Evolutionary conservation across 2,113 vertebrate species (phyloP), one percentile per base, ranked within the genome.

Genomic region (Pardalotus punctatus): DNA sequence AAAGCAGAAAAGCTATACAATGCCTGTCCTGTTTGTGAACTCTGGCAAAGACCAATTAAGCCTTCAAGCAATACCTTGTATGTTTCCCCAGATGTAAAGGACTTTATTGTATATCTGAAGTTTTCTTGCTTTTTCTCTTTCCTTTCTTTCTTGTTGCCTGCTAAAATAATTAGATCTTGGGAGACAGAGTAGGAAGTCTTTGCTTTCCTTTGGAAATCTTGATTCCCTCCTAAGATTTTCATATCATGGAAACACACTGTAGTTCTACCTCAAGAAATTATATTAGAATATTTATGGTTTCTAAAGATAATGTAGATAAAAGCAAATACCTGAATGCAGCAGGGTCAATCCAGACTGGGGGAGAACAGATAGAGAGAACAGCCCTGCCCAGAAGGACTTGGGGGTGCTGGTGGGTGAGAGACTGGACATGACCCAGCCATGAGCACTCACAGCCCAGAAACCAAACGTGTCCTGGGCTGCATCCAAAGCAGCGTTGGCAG

Each of bases 21-120:
- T 67, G 65, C 23, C 91, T 96, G 81, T 95, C 76, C 91, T 81
- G 65, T 66, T 94, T 84, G 24, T 90, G 94, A 96, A 95, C 82
- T 90, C 84, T 91, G 87, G 43, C 62, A 79, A 92, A 89, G 76
- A 82, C 71, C 89, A 92, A 47, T 12, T 71, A 84, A 96, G 72
- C 42, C 57, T 87, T 94, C 76, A 77, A 85, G 77, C 62, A 2
- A 87, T 92, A 69, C 22, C 10, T 66, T 67, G 24, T 24, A n/a
- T 79, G 29, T 74, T 91, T 86, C 50, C 65, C 48, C 84, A 94
- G 65, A 81, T 64, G 77, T 58, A 57, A 66, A 78, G 13, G 31
- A 40, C 54, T 88, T 93, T 35, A 58, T 20, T 31, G 3, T 58
- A 57, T 72, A 64, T 73, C 31, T 90, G 62, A 77, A 81, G 25